Evolutionary conservation across 2,888 invertebrate species (phyloP), one percentile per base, ranked within the genome.

Genomic region (Rhogogaster chlorosoma): DNA sequence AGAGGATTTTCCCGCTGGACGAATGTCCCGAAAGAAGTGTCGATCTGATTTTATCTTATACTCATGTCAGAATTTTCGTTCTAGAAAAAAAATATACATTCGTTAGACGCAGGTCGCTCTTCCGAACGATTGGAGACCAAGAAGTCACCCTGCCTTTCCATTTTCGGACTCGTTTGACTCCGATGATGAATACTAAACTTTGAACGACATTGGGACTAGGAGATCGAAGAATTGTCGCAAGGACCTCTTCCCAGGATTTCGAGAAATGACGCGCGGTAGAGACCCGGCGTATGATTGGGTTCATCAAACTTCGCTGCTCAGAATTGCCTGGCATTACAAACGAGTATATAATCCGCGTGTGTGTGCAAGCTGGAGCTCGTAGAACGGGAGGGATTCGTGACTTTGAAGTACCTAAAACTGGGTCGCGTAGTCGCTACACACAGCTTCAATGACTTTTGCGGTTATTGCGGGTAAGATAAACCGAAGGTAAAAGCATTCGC

Each of bases 371-470:
- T 53, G 22, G 12, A 57, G 29, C 4, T 22, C 22, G 18, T 80
- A 80, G 15, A 61, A 61, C 1, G 22, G 22, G 22, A 36, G 61
- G 61, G 22, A 80, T 80, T 61, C 80, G 36, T 22, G 80, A 61
- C 61, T 78, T 78, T 22, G 49, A 61, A 80, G 80, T 61, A 36
- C 18, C 38, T 38, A 38, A 36, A 80, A 80, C 61, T 80, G 18
- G 80, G 80, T 80, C 80, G 26, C 26, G 57, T 80, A 78, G 29
- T 18, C 71, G n/a, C 22, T 73, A 42, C 42, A 42, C 42, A 15
- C n/a, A 22, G 26, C 77, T 10, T 53, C n/a, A 80, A 80, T 61
- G 80, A 80, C 61, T 80, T 38, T 38, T 80, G 80, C 57, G 80
- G 80, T 80, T 80, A 22, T 29, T 80, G 80, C 38, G 80, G 61